Evolutionary conservation across 2,888 invertebrate genomes (phyloP), one percentile per base, ranked within the genome.

Genomic region (Schrankia costaestrigalis): DNA sequence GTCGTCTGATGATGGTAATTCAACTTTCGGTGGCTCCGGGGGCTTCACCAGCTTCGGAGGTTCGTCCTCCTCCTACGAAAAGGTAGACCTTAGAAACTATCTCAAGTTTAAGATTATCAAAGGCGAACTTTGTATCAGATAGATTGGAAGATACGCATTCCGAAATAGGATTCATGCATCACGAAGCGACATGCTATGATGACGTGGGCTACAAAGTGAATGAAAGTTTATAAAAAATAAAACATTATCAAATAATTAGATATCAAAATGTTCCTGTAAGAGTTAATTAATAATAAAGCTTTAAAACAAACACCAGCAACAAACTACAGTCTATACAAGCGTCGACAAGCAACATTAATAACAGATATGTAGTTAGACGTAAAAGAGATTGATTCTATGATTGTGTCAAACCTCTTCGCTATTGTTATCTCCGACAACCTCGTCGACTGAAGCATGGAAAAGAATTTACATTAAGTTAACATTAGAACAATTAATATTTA

Each of bases 391-490:
- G 44, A 51, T 63, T 44, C 26, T 68, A 68, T 65, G 57, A 61
- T 48, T 62, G 63, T 65, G 44, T 66, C 86, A 82, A 85, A 87
- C 86, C 86, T 87, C 84, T 35, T 82, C 82, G 50, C 75, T 78
- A 41, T 71, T 63, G 65, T 74, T 73, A 55, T 80, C 84, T 67
- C 71, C 71, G 45, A 68, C 58, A 64, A 78, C 82, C 71, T 86
- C 86, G 73, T 87, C 85, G 63, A 87, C 87, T 87, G 85, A 61
- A 71, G 85, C 87, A 84, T 87, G 86, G 64, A 86, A 86, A 76
- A 46, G 43, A 56, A 56, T 54, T 53, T 41, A 54, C 41, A 56
- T 41, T 41, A 24, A 42, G 31, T 53, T 56, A 51, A 38, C 31
- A 21, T 21, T 21, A 21, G n/a, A 5, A 5, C 4, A 5, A 17